Percentiles rank a stretch among this genome's conserved stretches.
phyloP scores from a whole-genome alignment of 2,888 invertebrate genomes.

The Iselma pallidipennis region DNA sequence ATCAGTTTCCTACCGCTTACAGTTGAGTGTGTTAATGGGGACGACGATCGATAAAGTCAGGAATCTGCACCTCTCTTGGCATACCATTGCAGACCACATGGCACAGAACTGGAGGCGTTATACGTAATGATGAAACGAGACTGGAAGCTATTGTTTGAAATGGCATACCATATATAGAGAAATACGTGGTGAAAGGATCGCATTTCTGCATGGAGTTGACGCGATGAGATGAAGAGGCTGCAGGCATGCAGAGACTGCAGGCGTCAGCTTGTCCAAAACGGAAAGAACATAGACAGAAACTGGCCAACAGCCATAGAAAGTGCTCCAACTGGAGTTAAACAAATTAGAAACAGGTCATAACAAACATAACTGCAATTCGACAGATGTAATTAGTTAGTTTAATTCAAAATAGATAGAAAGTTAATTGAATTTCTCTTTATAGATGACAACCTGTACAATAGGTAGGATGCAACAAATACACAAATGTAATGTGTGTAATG shows the following conservation, averaged over 20 bases:
- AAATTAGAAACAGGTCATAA: neutral
- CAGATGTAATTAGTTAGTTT: neutral
- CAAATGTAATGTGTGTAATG: no score
- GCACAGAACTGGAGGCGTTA: constrained; percentile 11
- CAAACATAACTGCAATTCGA: no score
- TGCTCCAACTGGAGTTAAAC: neutral
- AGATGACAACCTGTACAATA: neutral
- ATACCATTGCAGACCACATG: constrained; percentile 11
- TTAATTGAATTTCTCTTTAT: neutral
- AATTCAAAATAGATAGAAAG: neutral
- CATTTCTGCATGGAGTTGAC: constrained; percentile 20
- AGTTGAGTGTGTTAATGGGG: constrained; percentile 7
- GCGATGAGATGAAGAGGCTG: constrained; percentile 13
- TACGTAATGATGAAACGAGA: neutral
- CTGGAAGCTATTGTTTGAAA: constrained; percentile 4
- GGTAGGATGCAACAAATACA: no score
- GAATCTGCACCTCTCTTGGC: constrained; percentile 8
- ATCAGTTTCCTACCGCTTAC: neutral
- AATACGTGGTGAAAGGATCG: constrained; percentile 3
- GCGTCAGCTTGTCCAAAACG: neutral
- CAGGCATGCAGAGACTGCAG: constrained; percentile 23
- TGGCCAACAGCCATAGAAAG: neutral
- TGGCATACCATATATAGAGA: neutral
- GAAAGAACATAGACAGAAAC: neutral
- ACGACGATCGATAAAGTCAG: constrained; percentile 11